A percentile compares a stretch with the other conserved stretches of the same genome.
Conservation (phyloP, 2,888 invertebrate species). For the Bembecia ichneumoniformis region DNA sequence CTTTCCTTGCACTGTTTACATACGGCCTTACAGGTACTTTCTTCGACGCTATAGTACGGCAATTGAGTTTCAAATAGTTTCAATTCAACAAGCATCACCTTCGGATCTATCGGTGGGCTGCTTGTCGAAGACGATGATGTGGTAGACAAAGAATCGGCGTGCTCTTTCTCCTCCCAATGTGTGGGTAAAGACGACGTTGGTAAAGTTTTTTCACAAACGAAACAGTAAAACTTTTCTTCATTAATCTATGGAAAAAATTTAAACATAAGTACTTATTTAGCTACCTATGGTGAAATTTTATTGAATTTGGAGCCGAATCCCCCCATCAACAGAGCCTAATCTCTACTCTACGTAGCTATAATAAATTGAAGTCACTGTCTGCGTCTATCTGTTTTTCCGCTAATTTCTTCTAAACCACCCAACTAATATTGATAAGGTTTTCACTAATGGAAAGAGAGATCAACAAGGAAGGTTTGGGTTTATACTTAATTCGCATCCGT, state of each 20-base stretch:
- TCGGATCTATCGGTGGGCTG: slow-evolving; percentile 3
- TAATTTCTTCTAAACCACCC: no score
- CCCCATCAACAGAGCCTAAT: neutral
- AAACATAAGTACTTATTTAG: neutral
- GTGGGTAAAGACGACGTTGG: slow-evolving; percentile 9
- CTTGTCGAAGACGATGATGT: slow-evolving; percentile 3
- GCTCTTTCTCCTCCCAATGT: slow-evolving; percentile 16
- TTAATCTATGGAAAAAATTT: slow-evolving; percentile 28
- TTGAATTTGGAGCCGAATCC: no score
- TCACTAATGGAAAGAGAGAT: no score
- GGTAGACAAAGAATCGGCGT: neutral
- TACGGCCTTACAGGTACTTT: slow-evolving; percentile 15
- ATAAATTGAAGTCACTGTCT: neutral
- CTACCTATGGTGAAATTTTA: no score
- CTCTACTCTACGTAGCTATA: neutral
- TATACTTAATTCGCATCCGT: no score
- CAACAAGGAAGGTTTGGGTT: no score
- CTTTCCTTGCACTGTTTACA: slow-evolving; percentile 28
- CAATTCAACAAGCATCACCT: slow-evolving; percentile 11
- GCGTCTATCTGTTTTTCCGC: no score
- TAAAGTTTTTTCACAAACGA: slow-evolving; percentile 29
- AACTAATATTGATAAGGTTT: no score
- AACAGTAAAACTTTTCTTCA: slow-evolving; percentile 30
- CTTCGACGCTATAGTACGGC: slow-evolving; percentile 24
- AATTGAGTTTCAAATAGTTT: slow-evolving; percentile 17